Percentiles rank a stretch among this genome's conserved stretches.
phyloP scores from a whole-genome alignment of 2,113 vertebrate genomes.

The Lanius collurio region DNA sequence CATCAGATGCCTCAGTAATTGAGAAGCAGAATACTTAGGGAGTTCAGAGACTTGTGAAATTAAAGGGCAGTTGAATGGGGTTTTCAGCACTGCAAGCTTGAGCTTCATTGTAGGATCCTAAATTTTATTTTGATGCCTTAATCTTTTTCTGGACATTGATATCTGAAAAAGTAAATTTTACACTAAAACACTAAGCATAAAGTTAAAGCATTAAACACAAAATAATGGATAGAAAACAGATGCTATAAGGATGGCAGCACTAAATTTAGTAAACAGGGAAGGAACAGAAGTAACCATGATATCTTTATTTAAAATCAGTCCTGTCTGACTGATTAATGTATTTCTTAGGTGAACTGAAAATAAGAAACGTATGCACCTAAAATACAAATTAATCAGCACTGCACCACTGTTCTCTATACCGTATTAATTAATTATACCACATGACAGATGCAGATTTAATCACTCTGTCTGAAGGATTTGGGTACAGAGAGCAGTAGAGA shows the following conservation, averaged over 20 bases:
- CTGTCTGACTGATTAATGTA: conserved; percentile 48
- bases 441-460: conserved; percentile 66
- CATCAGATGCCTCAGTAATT: not conserved
- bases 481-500: not conserved
- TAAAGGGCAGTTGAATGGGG: not conserved
- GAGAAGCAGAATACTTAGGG: not conserved
- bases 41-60: not conserved
- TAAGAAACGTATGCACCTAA: conserved; percentile 48
- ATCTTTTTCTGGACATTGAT: not conserved
- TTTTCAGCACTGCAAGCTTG: not conserved
- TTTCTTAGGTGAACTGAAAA: conserved; percentile 57
- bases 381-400: conserved; percentile 66
- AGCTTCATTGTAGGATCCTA: not conserved
- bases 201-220: not conserved
- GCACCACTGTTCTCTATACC: not conserved
- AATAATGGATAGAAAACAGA: not conserved
- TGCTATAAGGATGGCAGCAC: not conserved
- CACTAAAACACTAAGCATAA: not conserved
- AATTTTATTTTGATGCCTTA: not conserved
- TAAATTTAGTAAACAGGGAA: not conserved
- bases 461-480: conserved; percentile 51
- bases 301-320: not conserved
- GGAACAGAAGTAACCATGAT: not conserved
- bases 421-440: conserved; percentile 69
- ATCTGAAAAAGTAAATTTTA: not conserved